phyloP scores from a whole-genome alignment of 1,140 invertebrate genomes.

The Homalodisca vitripennis region DNA sequence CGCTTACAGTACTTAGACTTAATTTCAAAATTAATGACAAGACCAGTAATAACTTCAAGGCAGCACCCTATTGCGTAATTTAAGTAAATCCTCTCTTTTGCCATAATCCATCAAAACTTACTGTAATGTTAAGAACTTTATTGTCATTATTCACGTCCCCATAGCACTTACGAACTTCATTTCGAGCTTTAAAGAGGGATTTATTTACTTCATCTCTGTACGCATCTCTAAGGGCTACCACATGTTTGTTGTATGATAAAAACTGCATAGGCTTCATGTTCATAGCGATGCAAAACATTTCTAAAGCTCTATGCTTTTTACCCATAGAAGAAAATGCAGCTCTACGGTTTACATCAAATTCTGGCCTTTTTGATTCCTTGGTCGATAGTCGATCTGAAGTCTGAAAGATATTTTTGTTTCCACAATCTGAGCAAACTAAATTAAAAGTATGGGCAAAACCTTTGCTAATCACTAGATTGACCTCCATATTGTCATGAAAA shows the following conservation, averaged over 20 bases:
- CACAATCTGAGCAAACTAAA: too few relatives aligned
- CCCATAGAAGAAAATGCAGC: constrained; percentile 30
- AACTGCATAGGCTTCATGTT: too few relatives aligned
- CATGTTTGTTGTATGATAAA: too few relatives aligned
- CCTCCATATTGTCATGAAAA: neutral
- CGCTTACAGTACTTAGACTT: constrained; percentile 37
- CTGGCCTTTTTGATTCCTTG: too few relatives aligned
- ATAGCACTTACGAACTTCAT: too few relatives aligned
- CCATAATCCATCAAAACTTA: too few relatives aligned
- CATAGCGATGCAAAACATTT: constrained; percentile 26
- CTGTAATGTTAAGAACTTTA: too few relatives aligned
- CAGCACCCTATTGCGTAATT: constrained; percentile 37
- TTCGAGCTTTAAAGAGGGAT: constrained; percentile 25
- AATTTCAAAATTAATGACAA: constrained; percentile 38
- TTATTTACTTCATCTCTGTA: constrained; percentile 29
- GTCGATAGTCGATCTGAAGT: too few relatives aligned
- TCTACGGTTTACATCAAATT: too few relatives aligned
- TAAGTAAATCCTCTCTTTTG: constrained; percentile 35
- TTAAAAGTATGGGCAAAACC: constrained; percentile 16
- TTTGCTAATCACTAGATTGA: constrained; percentile 1
- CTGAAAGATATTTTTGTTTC: neutral
- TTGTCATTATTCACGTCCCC: too few relatives aligned
- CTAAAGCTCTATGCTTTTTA: constrained; percentile 21
- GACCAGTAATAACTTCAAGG: too few relatives aligned
- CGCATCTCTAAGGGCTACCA: too few relatives aligned